These are phyloP conservation scores for Tridacna gigas DNA, from an alignment of 2,888 invertebrate species.

Conservation along the genomic window DNA sequence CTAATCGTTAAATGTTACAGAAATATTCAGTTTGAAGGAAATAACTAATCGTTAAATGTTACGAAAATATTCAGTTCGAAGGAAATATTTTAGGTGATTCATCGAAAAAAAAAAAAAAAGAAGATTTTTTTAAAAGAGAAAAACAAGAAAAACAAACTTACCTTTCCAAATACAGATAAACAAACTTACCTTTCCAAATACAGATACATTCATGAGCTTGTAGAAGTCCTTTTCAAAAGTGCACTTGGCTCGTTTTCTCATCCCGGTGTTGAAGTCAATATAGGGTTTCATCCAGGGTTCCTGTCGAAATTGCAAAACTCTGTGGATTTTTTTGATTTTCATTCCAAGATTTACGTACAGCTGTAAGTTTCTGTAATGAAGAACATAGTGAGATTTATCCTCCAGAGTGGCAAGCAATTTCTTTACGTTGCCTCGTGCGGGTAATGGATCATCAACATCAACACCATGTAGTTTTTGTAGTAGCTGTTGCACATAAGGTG, in stretches of 20 bases:
- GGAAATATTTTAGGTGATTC: too few species aligned
- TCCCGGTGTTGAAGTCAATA: constrained; percentile 7
- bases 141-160: too few species aligned
- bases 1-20: too few species aligned
- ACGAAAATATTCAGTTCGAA: too few species aligned
- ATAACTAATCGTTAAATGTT: neutral
- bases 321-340: constrained; percentile 58
- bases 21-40: neutral
- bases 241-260: constrained; percentile 23
- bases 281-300: constrained; percentile 21
- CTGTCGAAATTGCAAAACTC: constrained; percentile 10
- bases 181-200: constrained; percentile 47
- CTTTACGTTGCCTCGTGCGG: neutral
- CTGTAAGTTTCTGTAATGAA: constrained; percentile 80
- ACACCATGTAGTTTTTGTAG: constrained; percentile 3
- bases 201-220: constrained; percentile 31
- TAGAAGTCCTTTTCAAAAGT: constrained; percentile 39
- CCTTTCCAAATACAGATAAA: constrained; percentile 83
- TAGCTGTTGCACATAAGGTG: constrained; percentile 25
- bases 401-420: constrained; percentile 11
- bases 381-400: constrained; percentile 23
- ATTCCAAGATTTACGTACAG: constrained; percentile 74
- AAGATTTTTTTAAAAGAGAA: neutral
- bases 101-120: too few species aligned
- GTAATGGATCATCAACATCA: constrained; percentile 9